These are phyloP conservation scores for Fringilla coelebs DNA, from an alignment of 2,797 vertebrate genomes.

Conservation along the genomic window DNA sequence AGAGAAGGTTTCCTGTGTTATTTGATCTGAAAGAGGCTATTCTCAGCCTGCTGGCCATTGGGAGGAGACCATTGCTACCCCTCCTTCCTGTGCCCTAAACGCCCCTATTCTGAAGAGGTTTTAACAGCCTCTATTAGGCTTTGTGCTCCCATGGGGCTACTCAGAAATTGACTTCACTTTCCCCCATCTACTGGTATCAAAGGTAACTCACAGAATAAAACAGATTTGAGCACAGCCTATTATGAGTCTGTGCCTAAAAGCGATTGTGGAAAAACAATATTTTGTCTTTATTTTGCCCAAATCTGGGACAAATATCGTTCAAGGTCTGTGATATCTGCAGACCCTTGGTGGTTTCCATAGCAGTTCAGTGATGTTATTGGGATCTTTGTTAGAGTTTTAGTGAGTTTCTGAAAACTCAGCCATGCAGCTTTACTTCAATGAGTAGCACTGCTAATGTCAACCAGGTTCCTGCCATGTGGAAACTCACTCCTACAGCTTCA, in stretches of 20 bases:
- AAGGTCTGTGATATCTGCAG: background rate
- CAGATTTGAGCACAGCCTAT: background rate
- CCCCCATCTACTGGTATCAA: background rate
- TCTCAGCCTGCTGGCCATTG: background rate
- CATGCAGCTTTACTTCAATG: background rate
- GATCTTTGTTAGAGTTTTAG: background rate
- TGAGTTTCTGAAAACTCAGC: background rate
- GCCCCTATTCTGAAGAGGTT: background rate
- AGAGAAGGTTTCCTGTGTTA: background rate
- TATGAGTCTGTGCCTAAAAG: background rate
- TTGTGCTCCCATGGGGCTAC: background rate
- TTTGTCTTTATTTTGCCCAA: background rate
- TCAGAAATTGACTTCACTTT: background rate
- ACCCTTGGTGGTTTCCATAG: background rate
- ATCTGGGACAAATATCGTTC: background rate
- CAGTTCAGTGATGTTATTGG: background rate
- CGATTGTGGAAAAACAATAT: background rate
- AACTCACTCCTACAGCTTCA: background rate
- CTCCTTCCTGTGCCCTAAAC: background rate
- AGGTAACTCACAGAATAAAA: background rate
- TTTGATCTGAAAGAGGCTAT: background rate
- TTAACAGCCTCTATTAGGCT: background rate
- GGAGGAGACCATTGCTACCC: background rate
- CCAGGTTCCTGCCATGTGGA: background rate
- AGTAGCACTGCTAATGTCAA: background rate